phyloP scores from a whole-genome alignment of 1,140 invertebrate species.

The Caenorhabditis tropicalis region DNA sequence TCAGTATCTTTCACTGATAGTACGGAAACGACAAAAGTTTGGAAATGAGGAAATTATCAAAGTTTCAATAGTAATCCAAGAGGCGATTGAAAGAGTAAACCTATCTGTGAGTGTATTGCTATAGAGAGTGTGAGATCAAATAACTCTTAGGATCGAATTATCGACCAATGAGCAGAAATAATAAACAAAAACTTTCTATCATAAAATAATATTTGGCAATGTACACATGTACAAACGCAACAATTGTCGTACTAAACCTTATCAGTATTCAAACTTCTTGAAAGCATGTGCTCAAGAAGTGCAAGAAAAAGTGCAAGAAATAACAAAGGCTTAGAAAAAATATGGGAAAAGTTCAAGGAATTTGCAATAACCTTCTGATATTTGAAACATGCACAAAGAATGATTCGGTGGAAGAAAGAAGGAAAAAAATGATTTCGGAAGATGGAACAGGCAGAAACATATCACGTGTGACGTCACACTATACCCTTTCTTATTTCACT shows the following conservation, averaged over 20 bases:
- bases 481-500: conserved; percentile 11
- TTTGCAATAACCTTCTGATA: not conserved
- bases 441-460: not conserved
- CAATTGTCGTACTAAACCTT: not conserved
- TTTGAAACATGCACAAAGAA: not conserved
- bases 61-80: not conserved
- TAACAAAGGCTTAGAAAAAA: not conserved
- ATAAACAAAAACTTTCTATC: not conserved
- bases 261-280: not conserved
- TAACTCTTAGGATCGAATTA: conserved; percentile 2
- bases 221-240: conserved; percentile 4
- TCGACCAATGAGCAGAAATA: conserved; percentile 11
- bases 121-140: not conserved
- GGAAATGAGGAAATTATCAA: not conserved
- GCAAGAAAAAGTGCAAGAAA: not conserved
- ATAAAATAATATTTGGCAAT: not conserved
- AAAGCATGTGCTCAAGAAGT: not conserved
- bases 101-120: not conserved
- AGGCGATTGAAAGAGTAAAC: not conserved
- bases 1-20: not conserved
- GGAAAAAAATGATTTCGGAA: too few species aligned
- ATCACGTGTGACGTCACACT: conserved; percentile 10
- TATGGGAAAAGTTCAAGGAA: too few species aligned
- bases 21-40: not conserved
- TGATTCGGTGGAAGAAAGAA: not conserved